Base-by-base conservation (phyloP, 2,797 vertebrate genomes). In the Hephaestus fuliginosus region DNA sequence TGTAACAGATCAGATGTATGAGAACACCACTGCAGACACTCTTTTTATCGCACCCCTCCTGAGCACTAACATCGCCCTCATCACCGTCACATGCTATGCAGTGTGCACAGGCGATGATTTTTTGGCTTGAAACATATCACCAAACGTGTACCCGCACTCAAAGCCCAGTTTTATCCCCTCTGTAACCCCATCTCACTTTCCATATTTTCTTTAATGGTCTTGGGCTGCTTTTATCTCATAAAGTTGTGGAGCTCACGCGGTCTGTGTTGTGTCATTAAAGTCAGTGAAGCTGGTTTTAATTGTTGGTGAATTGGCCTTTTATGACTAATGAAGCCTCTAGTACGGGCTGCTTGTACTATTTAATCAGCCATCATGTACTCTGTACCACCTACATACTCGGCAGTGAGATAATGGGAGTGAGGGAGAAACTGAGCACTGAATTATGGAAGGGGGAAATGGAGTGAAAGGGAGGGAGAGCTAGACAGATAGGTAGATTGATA, bases 281-380 rank as follows among this genome's bases (percentile, higher is more conserved):
- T 86, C 85, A 80, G 80, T 76, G 83, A 90, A 90, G 90, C 80
- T 74, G 61, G 49, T 94, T 88, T 92, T 94, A 95, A 94, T 93
- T 95, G 91, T 91, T 83, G 79, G 84, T 78, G 88, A 94, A 92
- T 92, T 89, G 83, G 82, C 82, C 90, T 93, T 93, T 95, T 92
- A 93, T 93, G 91, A 94, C 93, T 93, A 94, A 95, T 93, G 93
- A 94, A 91, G 86, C 81, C 85, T 85, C 79, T 76, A 61, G 67
- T 89, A 89, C 81, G 83, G 81, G 79, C 85, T 80, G 87, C 84
- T 90, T 89, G 90, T 90, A 88, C 84, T 89, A 90, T 93, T 91
- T 93, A 92, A 92, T 92, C 86, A 91, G 87, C 83, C 82, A 91
- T 91, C 87, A 78, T 93, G 89, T 90, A 90, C 83, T 86, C 82